Conservation (phyloP, 2,797 vertebrate species). For the Chiloscyllium punctatum region DNA sequence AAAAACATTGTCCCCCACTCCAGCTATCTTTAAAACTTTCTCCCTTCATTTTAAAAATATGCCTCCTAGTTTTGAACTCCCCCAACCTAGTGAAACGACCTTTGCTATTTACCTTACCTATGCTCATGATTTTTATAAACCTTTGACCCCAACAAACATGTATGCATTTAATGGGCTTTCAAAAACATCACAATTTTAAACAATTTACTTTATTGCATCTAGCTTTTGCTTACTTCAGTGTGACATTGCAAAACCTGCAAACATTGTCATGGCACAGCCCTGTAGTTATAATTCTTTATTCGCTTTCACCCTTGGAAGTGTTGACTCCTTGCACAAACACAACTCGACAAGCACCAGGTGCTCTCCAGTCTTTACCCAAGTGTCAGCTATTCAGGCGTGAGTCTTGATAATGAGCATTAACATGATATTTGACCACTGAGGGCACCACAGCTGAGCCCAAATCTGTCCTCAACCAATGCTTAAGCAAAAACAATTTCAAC, state of each 20-base stretch:
- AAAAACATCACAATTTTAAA: background rate
- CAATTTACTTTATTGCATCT: background rate
- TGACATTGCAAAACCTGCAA: background rate
- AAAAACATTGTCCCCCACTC: too few species aligned
- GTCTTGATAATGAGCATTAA: background rate
- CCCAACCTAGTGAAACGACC: too few species aligned
- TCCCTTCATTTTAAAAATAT: too few species aligned
- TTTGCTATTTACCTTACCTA: too few species aligned
- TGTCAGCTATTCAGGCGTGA: constrained; percentile 12
- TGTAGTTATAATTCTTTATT: constrained; percentile 33
- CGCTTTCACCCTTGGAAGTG: background rate
- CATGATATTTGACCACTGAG: background rate
- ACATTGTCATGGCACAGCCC: background rate
- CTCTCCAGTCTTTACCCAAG: background rate
- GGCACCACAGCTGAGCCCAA: background rate
- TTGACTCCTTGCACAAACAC: constrained; percentile 13
- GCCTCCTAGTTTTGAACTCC: too few species aligned
- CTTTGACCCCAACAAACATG: background rate
- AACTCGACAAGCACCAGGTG: background rate
- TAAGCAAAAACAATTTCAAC: background rate
- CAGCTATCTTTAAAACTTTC: too few species aligned
- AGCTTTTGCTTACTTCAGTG: background rate
- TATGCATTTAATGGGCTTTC: background rate
- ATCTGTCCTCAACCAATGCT: background rate
- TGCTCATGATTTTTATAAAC: too few species aligned